Evolutionary conservation across 2,113 vertebrate genomes (phyloP), one percentile per base, ranked within the genome.

Genomic region (Oncorhynchus kisutch): DNA sequence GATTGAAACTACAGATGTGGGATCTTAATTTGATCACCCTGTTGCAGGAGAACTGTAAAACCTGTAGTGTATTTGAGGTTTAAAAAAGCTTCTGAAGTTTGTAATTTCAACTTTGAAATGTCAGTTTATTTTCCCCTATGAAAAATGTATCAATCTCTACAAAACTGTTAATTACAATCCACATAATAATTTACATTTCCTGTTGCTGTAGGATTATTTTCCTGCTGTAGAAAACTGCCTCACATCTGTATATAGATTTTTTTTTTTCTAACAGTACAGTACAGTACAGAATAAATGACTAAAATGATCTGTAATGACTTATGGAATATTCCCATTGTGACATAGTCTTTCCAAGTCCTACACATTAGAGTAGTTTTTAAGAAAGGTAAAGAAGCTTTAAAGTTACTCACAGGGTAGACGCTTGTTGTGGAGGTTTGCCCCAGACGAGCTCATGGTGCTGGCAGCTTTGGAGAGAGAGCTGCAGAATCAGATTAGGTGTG

Each of bases 371-470:
- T 20, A 3, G 29, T 62, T 49, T 29, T 54, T 51, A 22, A 13
- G 25, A 16, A 0, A 60, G 3, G 3, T 70, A 48, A 71, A 4
- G 9, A 34, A 0, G 66, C 29, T 39, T 48, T 29, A 70, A 29
- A 18, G 34, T 59, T 72, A 94, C 93, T 93, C 86, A 94, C 93
- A 86, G 25, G 91, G 76, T 5, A 86, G 87, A 29, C 78, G 86
- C 69, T 90, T 90, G 87, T 73, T 91, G 78, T 90, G 88, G 49
- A 90, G 77, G 83, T 86, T 92, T 66, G 89, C 79, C 31, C 90
- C 85, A 31, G 91, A 88, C 51, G 92, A 91, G 85, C 87, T 94
- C 92, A 93, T 94, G 88, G 71, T 85, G 84, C 82, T 69, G 81
- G 48, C 64, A 78, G 75, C 18, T 71, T 49, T 18, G 25, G 72